These are phyloP conservation scores for Phania funesta DNA, from an alignment of 2,888 invertebrate genomes.

Conservation along the genomic window DNA sequence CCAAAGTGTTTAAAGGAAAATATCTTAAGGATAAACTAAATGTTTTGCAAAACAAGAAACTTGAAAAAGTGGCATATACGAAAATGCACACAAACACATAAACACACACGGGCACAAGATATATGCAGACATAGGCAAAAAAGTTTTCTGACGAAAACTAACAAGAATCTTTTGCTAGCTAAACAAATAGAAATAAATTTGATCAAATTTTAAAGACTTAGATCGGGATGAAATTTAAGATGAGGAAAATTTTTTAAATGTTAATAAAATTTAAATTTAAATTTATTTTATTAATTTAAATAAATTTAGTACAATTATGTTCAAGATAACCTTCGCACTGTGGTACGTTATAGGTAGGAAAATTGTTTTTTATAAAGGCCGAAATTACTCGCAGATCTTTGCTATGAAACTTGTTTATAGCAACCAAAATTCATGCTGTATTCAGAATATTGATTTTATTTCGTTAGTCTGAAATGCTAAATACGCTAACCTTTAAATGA, in stretches of 20 bases:
- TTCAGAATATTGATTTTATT: too few species aligned
- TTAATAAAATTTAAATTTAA: background rate
- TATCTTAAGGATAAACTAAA: constrained; percentile 59
- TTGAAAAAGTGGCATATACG: constrained; percentile 31
- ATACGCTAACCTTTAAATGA: too few species aligned
- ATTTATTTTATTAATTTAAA: background rate
- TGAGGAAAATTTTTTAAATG: background rate
- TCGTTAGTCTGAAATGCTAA: too few species aligned
- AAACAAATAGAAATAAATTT: constrained; percentile 18
- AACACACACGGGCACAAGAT: background rate
- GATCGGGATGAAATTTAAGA: background rate
- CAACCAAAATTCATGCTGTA: too few species aligned
- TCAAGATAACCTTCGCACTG: too few species aligned
- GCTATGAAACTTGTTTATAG: too few species aligned
- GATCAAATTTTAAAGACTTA: background rate
- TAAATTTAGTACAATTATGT: background rate
- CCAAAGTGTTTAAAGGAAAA: constrained; percentile 65
- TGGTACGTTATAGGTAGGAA: too few species aligned
- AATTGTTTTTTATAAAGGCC: too few species aligned
- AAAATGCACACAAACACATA: too few species aligned
- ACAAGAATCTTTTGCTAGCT: constrained; percentile 28
- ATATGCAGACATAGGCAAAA: constrained; percentile 39
- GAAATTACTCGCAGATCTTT: too few species aligned
- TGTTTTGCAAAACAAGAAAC: constrained; percentile 42
- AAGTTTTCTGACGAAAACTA: constrained; percentile 47